These are phyloP conservation scores for Calyptomena viridis DNA, from an alignment of 2,113 vertebrate genomes.

Conservation along the genomic window DNA sequence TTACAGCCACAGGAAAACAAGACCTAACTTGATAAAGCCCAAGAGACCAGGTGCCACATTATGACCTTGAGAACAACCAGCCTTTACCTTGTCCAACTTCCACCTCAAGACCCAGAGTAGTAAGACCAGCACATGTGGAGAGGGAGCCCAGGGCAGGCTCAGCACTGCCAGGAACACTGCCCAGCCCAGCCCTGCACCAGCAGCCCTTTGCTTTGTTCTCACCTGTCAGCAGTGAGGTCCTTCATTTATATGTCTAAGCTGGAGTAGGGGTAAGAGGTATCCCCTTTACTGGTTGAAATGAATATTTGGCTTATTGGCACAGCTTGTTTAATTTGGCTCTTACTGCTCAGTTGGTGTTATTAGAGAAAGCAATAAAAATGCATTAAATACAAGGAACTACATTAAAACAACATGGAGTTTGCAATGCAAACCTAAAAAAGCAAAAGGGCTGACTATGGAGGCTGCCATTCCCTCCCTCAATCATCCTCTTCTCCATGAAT, in stretches of 20 bases:
- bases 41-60: background rate
- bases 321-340: slow-evolving; percentile 59
- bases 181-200: background rate
- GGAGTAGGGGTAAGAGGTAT: background rate
- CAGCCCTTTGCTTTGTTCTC: background rate
- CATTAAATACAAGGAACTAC: slow-evolving; percentile 35
- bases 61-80: background rate
- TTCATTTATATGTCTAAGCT: background rate
- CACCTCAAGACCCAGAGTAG: background rate
- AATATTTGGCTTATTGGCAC: slow-evolving; percentile 40
- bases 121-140: background rate
- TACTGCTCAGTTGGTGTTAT: background rate
- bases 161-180: background rate
- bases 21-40: background rate
- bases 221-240: background rate
- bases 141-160: background rate
- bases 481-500: background rate
- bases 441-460: background rate
- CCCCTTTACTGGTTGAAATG: background rate
- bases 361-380: slow-evolving; percentile 51
- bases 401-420: slow-evolving; percentile 16
- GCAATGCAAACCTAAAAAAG: slow-evolving; percentile 6
- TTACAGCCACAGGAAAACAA: background rate
- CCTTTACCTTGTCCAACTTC: background rate
- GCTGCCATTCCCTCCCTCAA: background rate